These are phyloP conservation scores for Laterallus jamaicensis DNA, from an alignment of 2,113 vertebrate species.

Conservation along the genomic window DNA sequence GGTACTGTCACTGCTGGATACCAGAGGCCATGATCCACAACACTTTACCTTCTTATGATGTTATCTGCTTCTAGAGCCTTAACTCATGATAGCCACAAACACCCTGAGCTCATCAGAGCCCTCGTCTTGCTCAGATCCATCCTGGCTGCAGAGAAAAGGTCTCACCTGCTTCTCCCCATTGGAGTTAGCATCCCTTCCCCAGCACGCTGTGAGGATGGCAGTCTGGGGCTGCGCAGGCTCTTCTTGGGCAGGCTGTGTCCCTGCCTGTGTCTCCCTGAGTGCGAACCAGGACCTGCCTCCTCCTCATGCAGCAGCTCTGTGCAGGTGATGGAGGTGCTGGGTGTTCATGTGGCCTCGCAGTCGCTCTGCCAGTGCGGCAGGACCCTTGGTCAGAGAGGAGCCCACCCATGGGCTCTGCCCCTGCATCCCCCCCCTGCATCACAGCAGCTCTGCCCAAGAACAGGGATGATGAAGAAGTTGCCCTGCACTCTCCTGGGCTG, in stretches of 20 bases:
- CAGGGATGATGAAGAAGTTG: not conserved
- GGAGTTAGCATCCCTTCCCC: too few relatives aligned
- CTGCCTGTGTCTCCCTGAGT: accelerated
- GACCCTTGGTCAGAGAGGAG: not conserved
- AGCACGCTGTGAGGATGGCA: accelerated
- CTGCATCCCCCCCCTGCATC: accelerated
- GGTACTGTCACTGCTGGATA: not conserved
- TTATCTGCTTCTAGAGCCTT: not conserved
- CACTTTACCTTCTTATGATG: not conserved
- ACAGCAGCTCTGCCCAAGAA: not conserved
- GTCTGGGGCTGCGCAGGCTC: accelerated
- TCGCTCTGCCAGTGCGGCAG: not conserved
- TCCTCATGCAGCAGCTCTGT: accelerated
- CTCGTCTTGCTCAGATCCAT: accelerated
- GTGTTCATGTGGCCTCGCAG: accelerated
- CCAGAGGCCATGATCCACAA: not conserved
- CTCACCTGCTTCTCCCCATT: accelerated
- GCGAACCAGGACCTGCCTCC: accelerated
- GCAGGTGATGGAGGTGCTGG: accelerated
- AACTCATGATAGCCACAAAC: not conserved
- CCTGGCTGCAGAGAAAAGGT: accelerated
- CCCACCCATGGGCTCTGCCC: accelerated
- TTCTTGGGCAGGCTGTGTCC: accelerated
- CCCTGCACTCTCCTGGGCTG: accelerated
- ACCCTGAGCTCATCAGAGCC: accelerated